These are phyloP conservation scores for Margaritifera margaritifera DNA, from an alignment of 2,888 invertebrate genomes.

Conservation along the genomic window DNA sequence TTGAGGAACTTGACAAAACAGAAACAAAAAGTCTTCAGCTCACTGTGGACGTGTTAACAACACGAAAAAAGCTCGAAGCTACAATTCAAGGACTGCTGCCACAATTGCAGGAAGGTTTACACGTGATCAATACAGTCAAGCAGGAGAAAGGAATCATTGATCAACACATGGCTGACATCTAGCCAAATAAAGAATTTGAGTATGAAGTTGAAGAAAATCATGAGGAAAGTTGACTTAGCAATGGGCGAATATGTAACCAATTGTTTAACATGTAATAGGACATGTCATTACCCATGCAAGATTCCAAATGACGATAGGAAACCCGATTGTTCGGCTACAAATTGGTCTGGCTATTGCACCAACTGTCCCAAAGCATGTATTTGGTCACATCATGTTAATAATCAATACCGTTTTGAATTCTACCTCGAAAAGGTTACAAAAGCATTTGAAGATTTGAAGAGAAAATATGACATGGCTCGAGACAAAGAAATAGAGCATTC, in stretches of 20 bases:
- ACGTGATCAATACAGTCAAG: constrained; percentile 3
- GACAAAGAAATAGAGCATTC: constrained; percentile 13
- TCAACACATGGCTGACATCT: background rate
- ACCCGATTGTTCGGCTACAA: constrained; percentile 25
- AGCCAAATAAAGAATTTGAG: constrained; percentile 2
- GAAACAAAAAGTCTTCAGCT: constrained; percentile 2
- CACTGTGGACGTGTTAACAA: background rate
- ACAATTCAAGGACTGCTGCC: background rate
- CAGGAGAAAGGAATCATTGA: background rate
- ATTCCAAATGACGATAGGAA: constrained; percentile 27
- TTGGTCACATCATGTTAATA: constrained; percentile 31
- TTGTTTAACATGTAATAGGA: background rate
- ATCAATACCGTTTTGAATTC: constrained; percentile 22
- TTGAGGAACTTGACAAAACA: background rate
- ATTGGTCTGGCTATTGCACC: constrained; percentile 17
- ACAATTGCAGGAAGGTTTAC: constrained; percentile 1
- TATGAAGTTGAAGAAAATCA: constrained; percentile 3
- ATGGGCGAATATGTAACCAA: constrained; percentile 1
- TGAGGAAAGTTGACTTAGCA: constrained; percentile 1
- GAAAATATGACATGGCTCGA: background rate
- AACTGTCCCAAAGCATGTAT: constrained; percentile 21
- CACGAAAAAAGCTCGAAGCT: background rate
- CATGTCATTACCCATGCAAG: background rate
- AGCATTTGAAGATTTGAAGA: constrained; percentile 17
- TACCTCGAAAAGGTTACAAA: constrained; percentile 11